These are phyloP conservation scores for Grus americana DNA, from an alignment of 2,113 vertebrate genomes.

Conservation along the genomic window DNA sequence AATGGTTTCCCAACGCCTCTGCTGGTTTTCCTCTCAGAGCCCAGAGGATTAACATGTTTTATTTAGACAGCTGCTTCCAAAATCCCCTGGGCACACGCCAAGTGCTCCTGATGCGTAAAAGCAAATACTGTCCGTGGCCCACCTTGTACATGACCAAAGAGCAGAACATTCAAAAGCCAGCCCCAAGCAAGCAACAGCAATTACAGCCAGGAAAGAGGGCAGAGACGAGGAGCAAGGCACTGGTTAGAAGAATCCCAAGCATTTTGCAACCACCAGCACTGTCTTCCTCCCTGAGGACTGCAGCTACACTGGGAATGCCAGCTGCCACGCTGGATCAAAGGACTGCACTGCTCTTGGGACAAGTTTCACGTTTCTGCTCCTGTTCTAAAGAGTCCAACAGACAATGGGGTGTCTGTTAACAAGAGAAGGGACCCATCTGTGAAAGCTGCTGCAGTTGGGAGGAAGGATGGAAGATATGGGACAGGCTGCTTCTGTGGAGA, in stretches of 20 bases:
- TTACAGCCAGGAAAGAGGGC: neutral
- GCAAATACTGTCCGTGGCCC: neutral
- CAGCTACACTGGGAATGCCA: slow-evolving; percentile 44
- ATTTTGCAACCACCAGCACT: neutral
- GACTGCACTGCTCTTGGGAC: neutral
- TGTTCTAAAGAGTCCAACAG: neutral
- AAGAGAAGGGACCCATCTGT: slow-evolving; percentile 16
- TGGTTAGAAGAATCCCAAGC: slow-evolving; percentile 19
- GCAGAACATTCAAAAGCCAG: neutral
- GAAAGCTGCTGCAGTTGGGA: neutral
- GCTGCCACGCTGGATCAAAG: slow-evolving; percentile 10
- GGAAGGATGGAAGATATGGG: neutral
- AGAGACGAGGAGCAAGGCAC: neutral
- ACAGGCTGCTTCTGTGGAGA: neutral
- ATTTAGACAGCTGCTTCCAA: slow-evolving; percentile 15
- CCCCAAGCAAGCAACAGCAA: neutral
- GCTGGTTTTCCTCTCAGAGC: neutral
- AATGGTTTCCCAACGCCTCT: neutral
- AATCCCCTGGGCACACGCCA: neutral
- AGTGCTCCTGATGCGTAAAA: neutral
- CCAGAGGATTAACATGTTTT: neutral
- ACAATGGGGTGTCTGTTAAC: slow-evolving; percentile 37
- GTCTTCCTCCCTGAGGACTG: slow-evolving; percentile 12
- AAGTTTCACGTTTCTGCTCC: slow-evolving; percentile 38
- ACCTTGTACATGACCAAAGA: neutral